A percentile compares a stretch with the other conserved stretches of the same genome.
Conservation (phyloP, 2,888 invertebrate genomes). For the Apotomis capreana region DNA sequence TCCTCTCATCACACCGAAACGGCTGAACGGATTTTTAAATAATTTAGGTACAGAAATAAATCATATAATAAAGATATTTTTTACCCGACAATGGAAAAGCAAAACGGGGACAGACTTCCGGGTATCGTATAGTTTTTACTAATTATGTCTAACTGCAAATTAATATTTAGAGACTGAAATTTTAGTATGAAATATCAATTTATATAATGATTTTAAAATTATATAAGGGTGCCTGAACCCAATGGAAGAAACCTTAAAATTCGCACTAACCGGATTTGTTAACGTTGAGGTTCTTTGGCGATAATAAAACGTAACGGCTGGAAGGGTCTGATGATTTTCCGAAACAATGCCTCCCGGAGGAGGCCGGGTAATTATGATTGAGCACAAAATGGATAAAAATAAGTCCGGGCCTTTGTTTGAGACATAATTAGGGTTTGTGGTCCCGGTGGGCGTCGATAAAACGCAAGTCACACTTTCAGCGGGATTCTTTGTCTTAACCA, state of each 20-base stretch:
- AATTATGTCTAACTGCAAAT: too few species aligned
- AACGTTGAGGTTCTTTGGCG: constrained; percentile 45
- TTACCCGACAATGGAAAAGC: too few species aligned
- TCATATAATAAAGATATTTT: too few species aligned
- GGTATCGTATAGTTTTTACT: too few species aligned
- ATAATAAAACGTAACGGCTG: constrained; percentile 55
- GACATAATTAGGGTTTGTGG: constrained; percentile 81
- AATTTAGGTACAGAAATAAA: too few species aligned
- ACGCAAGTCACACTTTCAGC: constrained; percentile 67
- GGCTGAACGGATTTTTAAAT: too few species aligned
- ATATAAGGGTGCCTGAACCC: background rate
- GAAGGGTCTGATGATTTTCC: constrained; percentile 69
- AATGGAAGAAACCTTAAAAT: constrained; percentile 53
- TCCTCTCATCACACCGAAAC: too few species aligned
- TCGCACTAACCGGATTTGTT: constrained; percentile 33
- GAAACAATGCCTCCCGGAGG: constrained; percentile 73
- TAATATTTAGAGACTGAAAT: too few species aligned
- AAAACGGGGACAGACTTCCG: too few species aligned
- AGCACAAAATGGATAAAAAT: constrained; percentile 83
- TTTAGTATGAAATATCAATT: too few species aligned
- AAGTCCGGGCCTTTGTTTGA: constrained; percentile 76
- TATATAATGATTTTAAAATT: too few species aligned
- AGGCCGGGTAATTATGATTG: constrained; percentile 80
- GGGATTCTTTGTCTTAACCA: constrained; percentile 35
- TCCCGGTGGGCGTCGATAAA: constrained; percentile 64